Percentiles rank a stretch among this genome's conserved stretches.
These are phyloP conservation scores for Epinephelus fuscoguttatus DNA, from an alignment of 2,113 vertebrate genomes.

Conservation along the genomic window DNA sequence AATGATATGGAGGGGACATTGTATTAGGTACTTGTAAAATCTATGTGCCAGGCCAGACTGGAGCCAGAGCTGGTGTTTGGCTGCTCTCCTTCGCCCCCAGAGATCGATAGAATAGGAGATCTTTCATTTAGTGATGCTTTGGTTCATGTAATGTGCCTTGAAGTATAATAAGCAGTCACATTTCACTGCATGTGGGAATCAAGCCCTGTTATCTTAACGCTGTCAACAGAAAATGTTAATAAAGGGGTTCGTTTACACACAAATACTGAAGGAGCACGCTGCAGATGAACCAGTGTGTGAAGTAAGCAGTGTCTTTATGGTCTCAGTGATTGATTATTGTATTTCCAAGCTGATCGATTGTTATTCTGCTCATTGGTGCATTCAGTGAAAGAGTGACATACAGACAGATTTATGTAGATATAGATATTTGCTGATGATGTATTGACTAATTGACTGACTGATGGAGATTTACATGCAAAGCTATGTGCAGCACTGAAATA, in stretches of 20 bases:
- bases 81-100: constrained; percentile 57
- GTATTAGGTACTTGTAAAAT: constrained; percentile 74
- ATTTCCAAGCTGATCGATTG: constrained; percentile 31
- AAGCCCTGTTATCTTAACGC: not conserved
- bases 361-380: constrained; percentile 43
- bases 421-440: constrained; percentile 44
- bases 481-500: constrained; percentile 41
- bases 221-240: not conserved
- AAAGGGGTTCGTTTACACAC: not conserved
- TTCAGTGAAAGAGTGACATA: not conserved
- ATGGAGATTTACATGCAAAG: constrained; percentile 50
- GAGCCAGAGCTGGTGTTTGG: constrained; percentile 68
- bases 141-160: constrained; percentile 38
- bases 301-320: constrained; percentile 6
- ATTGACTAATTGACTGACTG: constrained; percentile 47
- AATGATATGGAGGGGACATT: constrained; percentile 38
- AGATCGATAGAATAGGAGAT: constrained; percentile 61
- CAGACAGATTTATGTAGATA: constrained; percentile 36
- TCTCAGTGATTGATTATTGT: constrained; percentile 26
- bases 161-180: constrained; percentile 18
- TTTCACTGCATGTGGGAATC: constrained; percentile 7
- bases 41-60: constrained; percentile 63
- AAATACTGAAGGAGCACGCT: not conserved
- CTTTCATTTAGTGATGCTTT: constrained; percentile 55
- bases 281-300: not conserved